Conservation (phyloP, 2,888 invertebrate genomes). For the Parapristionchus giblindavisi region DNA sequence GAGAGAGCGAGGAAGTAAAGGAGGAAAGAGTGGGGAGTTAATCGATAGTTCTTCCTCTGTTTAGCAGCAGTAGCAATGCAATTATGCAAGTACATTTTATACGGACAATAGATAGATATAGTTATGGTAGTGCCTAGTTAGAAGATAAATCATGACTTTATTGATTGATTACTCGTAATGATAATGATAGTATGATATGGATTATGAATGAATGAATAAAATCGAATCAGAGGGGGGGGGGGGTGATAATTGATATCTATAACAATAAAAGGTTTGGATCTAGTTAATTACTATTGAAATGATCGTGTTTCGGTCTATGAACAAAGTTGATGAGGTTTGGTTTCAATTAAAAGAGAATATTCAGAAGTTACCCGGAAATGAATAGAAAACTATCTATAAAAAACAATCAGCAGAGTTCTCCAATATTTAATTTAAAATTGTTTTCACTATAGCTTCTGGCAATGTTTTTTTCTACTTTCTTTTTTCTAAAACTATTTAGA, state of each 20-base stretch:
- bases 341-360: neutral
- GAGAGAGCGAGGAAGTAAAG: no score
- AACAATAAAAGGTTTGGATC: neutral
- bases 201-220: neutral
- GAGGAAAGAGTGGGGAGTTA: no score
- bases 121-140: no score
- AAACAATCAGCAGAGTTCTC: neutral
- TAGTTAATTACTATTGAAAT: neutral
- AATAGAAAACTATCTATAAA: neutral
- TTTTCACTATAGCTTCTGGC: no score
- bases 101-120: no score
- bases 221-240: conserved; percentile 5
- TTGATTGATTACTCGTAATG: no score
- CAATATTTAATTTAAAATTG: neutral
- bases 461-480: no score
- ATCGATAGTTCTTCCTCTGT: no score
- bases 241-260: neutral
- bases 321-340: neutral
- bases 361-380: neutral
- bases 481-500: neutral
- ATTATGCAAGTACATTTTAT: no score
- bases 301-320: neutral
- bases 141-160: no score
- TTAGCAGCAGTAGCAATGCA: no score
- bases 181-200: neutral